A percentile compares a stretch with the other conserved stretches of the same genome.
These are phyloP conservation scores for Piliocolobus tephrosceles DNA, from an alignment of 2,113 vertebrate species.

Conservation along the genomic window DNA sequence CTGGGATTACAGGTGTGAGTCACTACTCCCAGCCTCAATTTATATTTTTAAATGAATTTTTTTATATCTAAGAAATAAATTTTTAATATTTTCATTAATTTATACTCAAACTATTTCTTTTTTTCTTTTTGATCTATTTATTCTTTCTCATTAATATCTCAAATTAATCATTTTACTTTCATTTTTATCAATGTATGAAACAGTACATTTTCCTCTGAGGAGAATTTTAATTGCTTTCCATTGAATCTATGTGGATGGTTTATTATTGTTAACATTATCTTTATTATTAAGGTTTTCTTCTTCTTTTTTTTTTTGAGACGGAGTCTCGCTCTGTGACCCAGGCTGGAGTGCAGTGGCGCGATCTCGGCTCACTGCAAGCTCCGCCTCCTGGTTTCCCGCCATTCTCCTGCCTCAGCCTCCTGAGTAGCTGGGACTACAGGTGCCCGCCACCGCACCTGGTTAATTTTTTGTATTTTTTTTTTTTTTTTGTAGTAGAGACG, in stretches of 20 bases:
- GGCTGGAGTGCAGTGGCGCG: too few relatives aligned
- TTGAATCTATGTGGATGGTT: background rate
- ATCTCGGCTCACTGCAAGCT: too few relatives aligned
- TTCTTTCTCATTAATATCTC: background rate
- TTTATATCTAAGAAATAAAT: background rate
- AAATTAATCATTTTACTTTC: background rate
- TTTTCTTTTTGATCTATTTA: background rate
- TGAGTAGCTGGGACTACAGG: too few relatives aligned
- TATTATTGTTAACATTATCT: background rate
- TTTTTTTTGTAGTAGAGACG: too few relatives aligned
- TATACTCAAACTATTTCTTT: background rate
- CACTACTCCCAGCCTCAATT: too few relatives aligned
- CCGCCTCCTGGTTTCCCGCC: too few relatives aligned
- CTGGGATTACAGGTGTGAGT: too few relatives aligned
- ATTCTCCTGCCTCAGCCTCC: too few relatives aligned
- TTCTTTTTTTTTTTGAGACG: too few relatives aligned
- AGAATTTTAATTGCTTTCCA: background rate
- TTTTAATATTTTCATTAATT: background rate
- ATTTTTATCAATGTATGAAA: background rate
- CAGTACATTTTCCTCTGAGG: background rate
- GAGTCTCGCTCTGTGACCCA: too few relatives aligned
- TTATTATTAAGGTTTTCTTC: background rate
- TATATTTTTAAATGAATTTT: background rate
- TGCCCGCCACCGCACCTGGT: too few relatives aligned
- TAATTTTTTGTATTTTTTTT: too few relatives aligned